Percentiles rank a stretch among this genome's conserved stretches.
phyloP scores from a whole-genome alignment of 2,113 vertebrate genomes.

The Platanista minor region DNA sequence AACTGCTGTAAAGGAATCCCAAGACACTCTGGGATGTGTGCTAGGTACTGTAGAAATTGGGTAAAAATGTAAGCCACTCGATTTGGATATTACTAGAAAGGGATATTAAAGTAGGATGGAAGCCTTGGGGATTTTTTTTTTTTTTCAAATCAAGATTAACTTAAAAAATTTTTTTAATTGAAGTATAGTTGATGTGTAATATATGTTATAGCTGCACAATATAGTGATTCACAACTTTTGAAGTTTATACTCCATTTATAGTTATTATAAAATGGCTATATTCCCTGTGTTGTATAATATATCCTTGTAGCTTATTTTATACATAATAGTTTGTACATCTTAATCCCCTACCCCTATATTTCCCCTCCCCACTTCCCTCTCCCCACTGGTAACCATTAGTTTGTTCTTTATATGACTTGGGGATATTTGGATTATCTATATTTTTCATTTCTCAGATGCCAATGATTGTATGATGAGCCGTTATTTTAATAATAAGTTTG shows the following conservation, averaged over 20 bases:
- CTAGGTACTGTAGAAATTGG: background rate
- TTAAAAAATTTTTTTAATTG: background rate
- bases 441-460: conserved; percentile 16
- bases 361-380: background rate
- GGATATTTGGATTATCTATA: background rate
- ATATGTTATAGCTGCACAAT: background rate
- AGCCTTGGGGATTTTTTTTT: background rate
- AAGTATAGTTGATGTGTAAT: background rate
- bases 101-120: background rate
- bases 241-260: background rate
- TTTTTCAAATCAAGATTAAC: background rate
- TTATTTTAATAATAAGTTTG: background rate
- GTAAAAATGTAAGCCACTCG: background rate
- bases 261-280: background rate
- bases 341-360: background rate
- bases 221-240: background rate
- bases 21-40: background rate
- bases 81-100: background rate
- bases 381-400: background rate
- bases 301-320: background rate
- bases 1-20: background rate
- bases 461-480: background rate
- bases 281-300: background rate
- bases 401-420: background rate
- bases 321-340: background rate